phyloP scores from a whole-genome alignment of 2,797 vertebrate genomes.

The Eleutherodactylus coqui region DNA sequence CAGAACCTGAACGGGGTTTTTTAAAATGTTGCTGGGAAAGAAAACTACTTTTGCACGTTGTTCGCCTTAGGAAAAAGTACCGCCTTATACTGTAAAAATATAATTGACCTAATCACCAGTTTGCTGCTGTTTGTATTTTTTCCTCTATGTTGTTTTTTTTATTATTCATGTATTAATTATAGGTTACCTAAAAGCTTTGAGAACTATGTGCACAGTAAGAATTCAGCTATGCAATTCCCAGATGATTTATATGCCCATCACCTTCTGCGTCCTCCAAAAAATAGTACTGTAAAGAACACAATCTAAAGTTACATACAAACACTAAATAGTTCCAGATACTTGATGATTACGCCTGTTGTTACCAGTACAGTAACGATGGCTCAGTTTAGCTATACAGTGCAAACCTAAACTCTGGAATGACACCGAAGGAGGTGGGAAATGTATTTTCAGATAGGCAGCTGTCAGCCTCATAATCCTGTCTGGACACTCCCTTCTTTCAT shows the following conservation, averaged over 20 bases:
- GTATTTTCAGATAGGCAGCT: conserved; percentile 60
- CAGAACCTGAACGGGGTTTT: background rate
- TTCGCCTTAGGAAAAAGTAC: background rate
- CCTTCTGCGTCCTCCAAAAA: conserved; percentile 6
- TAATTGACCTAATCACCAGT: conserved; percentile 14
- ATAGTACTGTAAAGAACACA: background rate
- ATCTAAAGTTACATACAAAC: conserved; percentile 9
- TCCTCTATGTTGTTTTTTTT: background rate
- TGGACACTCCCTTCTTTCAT: conserved; percentile 54
- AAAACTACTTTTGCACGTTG: background rate
- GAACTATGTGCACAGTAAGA: background rate
- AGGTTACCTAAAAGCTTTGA: conserved; percentile 11
- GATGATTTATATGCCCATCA: background rate
- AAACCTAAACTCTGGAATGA: conserved; percentile 59
- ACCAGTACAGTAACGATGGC: conserved; percentile 18
- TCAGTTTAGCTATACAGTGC: conserved; percentile 46
- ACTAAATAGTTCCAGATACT: conserved; percentile 19
- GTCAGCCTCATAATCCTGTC: conserved; percentile 57
- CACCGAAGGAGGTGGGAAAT: conserved; percentile 51
- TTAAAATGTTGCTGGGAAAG: background rate
- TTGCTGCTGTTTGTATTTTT: background rate
- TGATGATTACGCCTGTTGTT: conserved; percentile 47
- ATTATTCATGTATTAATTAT: background rate
- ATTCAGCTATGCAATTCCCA: background rate
- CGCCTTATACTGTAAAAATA: background rate